Evolutionary conservation across 2,113 vertebrate species (phyloP).

Genomic region (Corythornis cristatus): DNA sequence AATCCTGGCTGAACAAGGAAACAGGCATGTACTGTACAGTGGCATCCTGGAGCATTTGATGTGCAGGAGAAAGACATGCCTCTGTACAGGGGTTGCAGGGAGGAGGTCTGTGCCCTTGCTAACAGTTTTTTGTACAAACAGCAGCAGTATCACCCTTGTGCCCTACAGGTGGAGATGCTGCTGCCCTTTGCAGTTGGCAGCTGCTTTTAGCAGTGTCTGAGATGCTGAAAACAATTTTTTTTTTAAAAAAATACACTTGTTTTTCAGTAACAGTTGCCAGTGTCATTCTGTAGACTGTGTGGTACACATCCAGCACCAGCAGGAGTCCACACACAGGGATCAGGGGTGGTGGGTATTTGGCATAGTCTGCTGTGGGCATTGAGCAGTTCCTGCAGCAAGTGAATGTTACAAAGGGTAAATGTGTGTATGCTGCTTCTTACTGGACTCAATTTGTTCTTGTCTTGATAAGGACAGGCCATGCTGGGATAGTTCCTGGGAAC

Average conservation of each 20-base stretch:
- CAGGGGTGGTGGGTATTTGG: no score
- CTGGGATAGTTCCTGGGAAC: not conserved
- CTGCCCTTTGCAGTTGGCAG: not conserved
- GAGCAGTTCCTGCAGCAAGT: not conserved
- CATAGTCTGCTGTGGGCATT: no score
- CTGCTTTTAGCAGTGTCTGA: not conserved
- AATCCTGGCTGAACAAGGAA: slow-evolving; percentile 74
- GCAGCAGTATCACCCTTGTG: not conserved
- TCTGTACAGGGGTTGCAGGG: not conserved
- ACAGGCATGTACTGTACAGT: not conserved
- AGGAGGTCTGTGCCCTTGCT: not conserved
- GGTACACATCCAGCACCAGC: no score
- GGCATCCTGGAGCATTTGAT: not conserved
- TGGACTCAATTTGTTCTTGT: no score
- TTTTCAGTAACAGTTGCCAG: no score
- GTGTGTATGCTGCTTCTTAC: no score
- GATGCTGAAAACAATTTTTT: no score
- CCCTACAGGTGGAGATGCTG: not conserved
- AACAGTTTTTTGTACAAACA: not conserved
- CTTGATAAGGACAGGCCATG: no score
- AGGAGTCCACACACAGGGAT: no score
- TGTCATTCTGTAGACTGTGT: no score
- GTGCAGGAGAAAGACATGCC: not conserved
- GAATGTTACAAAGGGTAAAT: no score
- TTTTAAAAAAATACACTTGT: no score